Evolutionary conservation across 1,140 invertebrate genomes (phyloP).

Genomic region (Antheraea mylitta): DNA sequence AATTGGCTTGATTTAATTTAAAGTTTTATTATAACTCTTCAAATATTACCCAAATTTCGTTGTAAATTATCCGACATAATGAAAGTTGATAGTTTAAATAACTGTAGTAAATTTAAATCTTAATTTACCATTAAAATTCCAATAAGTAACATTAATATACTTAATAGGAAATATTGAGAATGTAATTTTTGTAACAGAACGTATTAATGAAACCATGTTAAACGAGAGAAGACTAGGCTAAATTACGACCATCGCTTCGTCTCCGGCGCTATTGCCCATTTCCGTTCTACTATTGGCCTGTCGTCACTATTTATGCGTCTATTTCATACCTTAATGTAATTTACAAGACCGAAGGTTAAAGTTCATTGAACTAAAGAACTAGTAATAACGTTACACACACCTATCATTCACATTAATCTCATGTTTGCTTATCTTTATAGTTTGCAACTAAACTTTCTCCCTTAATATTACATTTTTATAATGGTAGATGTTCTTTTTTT

Average conservation of each 20-base stretch:
- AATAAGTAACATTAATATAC: neutral
- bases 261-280: conserved; percentile 51
- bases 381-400: neutral
- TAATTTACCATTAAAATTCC: neutral
- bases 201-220: neutral
- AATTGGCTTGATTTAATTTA: too few species aligned
- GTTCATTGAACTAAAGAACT: conserved; percentile 11
- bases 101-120: neutral
- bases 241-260: conserved; percentile 29
- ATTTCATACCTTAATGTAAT: conserved; percentile 12
- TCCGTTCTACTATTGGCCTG: conserved; percentile 47
- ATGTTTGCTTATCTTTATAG: neutral
- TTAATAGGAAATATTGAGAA: neutral
- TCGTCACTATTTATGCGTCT: conserved; percentile 19
- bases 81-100: neutral
- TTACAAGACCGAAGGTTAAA: conserved; percentile 3
- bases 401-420: neutral
- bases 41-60: too few species aligned
- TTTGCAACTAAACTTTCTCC: neutral
- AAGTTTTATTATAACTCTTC: too few species aligned
- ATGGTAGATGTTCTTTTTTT: neutral
- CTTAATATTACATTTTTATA: neutral
- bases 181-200: neutral
- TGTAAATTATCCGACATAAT: too few species aligned
- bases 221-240: conserved; percentile 20